A percentile compares a stretch with the other conserved stretches of the same genome.
Evolutionary conservation across 1,140 invertebrate species (phyloP).

Genomic region (Heliothis subflexa): DNA sequence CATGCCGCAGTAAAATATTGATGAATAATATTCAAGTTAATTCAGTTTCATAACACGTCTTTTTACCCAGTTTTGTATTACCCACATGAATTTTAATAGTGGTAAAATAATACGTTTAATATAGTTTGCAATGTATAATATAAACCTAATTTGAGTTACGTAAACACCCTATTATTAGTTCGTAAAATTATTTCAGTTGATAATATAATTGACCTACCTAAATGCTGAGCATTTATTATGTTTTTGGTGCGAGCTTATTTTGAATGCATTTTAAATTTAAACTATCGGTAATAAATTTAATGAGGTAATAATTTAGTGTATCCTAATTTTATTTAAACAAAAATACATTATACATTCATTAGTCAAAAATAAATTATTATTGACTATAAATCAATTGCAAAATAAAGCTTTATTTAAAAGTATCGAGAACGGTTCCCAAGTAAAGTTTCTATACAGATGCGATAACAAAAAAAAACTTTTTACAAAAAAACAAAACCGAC

Average conservation of each 20-base stretch:
- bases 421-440: background rate
- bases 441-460: conserved; percentile 3
- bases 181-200: conserved; percentile 1
- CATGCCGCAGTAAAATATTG: conserved; percentile 20
- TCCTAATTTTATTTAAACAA: no score
- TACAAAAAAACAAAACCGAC: no score
- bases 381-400: background rate
- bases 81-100: conserved; percentile 6
- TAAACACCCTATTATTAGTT: conserved; percentile 20
- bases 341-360: no score
- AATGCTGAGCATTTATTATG: background rate
- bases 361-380: no score
- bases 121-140: background rate
- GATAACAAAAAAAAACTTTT: conserved; percentile 9
- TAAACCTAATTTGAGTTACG: conserved; percentile 20
- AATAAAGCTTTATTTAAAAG: background rate
- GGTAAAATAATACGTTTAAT: conserved; percentile 6
- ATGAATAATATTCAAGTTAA: conserved; percentile 17
- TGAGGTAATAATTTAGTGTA: no score
- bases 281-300: no score
- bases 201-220: background rate
- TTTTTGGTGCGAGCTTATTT: background rate
- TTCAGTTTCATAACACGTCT: conserved; percentile 10
- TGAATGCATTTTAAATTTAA: no score
- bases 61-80: conserved; percentile 12